A percentile compares a stretch with the other conserved stretches of the same genome.
These are phyloP conservation scores for Abrostola triplasia DNA, from an alignment of 2,888 invertebrate genomes.

Conservation along the genomic window DNA sequence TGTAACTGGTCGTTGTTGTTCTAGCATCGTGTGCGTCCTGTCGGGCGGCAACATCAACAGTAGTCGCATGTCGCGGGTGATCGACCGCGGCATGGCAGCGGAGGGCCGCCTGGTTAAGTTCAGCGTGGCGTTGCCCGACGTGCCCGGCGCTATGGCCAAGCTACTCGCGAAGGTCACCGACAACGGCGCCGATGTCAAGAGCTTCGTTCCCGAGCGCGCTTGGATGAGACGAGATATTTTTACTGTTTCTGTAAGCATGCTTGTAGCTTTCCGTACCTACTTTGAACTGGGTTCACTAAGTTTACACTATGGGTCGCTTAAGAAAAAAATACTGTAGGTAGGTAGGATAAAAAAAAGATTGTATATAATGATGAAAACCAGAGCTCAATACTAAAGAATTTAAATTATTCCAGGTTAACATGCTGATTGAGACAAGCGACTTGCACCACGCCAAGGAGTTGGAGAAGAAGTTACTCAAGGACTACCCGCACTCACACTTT, in stretches of 20 bases:
- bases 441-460: conserved; percentile 65
- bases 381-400: no score
- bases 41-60: conserved; percentile 96
- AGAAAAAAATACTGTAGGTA: no score
- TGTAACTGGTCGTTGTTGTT: conserved; percentile 33
- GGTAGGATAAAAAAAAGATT: no score
- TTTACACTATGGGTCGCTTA: no score
- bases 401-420: conserved; percentile 60
- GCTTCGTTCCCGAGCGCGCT: conserved; percentile 96
- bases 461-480: conserved; percentile 67
- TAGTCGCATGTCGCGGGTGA: conserved; percentile 93
- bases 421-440: conserved; percentile 69
- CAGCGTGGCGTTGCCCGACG: conserved; percentile 90
- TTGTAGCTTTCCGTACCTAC: background rate
- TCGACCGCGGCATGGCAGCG: conserved; percentile 95
- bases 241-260: conserved; percentile 58
- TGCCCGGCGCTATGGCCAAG: conserved; percentile 95
- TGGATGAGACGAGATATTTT: conserved; percentile 96
- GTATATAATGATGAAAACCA: no score
- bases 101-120: conserved; percentile 90
- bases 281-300: no score
- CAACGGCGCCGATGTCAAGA: conserved; percentile 94
- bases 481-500: conserved; percentile 66
- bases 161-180: conserved; percentile 91
- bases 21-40: conserved; percentile 92